Percentiles rank a stretch among this genome's conserved stretches.
Conservation (phyloP, 2,113 vertebrate genomes). For the Colinus virginianus region DNA sequence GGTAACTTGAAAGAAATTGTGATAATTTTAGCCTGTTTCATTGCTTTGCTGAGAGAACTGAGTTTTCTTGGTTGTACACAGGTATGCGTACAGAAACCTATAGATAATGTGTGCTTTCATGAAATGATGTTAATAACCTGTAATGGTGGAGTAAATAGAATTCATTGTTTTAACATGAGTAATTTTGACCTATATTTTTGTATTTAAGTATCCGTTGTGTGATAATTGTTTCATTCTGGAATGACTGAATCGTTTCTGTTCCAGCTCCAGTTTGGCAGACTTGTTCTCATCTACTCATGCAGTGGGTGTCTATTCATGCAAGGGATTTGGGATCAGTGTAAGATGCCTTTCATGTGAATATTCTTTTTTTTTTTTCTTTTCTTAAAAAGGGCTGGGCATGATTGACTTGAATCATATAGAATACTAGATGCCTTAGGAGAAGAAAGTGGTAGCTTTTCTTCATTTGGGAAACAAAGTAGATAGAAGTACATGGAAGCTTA, state of each 20-base stretch:
- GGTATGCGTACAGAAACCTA: conserved; percentile 15
- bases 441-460: neutral
- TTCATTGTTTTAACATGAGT: conserved; percentile 24
- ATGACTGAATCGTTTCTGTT: neutral
- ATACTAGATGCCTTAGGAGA: neutral
- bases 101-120: neutral
- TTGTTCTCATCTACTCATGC: neutral
- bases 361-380: neutral
- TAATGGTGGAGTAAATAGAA: conserved; percentile 16
- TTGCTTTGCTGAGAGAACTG: conserved; percentile 38
- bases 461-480: neutral
- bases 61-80: neutral
- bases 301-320: neutral
- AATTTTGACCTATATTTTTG: neutral
- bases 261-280: neutral
- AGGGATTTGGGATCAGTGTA: neutral
- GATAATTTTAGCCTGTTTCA: conserved; percentile 60
- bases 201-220: neutral
- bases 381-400: neutral
- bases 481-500: neutral
- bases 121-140: conserved; percentile 48
- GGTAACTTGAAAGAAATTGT: conserved; percentile 61
- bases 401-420: neutral
- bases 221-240: neutral
- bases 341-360: neutral